Evolutionary conservation across 1,140 invertebrate species (phyloP), one percentile per base, ranked within the genome.

Genomic region (Pogonomyrmex barbatus): DNA sequence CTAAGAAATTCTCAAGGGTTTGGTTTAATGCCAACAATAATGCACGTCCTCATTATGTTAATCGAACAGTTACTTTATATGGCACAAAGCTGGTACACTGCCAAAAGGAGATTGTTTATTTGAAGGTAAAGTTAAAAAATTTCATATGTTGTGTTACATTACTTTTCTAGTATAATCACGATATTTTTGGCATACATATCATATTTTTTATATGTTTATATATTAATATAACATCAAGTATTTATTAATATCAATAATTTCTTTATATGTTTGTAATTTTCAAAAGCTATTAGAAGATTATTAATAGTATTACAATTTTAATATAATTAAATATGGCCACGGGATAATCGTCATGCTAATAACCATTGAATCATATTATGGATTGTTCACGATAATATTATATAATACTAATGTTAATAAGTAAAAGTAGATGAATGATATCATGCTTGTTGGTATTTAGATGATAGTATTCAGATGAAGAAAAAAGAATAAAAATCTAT

Each of bases 1-100:
- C 96, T n/a, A 97, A 97, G 89, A 98, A 98, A 91, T 97, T 97
- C 92, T 97, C 98, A 0, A 96, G 98, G 84, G 97, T 98, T 0
- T 97, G 97, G 95, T 98, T 99, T 91, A 96, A 96, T 45, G 89
- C 93, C 17, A 94, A 93, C 4, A 94, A 93, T 5, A 94, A 95
- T 45, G 92, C 91, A 12, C 92, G 92, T 82, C 94, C 95, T 30
- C 96, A 96, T 92, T 96, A 96, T 58, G 93, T 97, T 2, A 96
- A 96, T 85, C 96, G 95, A 24, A 95, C 94, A 47, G 96, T 97
- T n/a, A 94, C 92, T 1, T 91, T 97, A 17, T 94, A 95, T 36
- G 95, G 96, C 42, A 95, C 96, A 73, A 95, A 94, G 65, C 87
- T 94, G 2, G 92, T 95, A 84, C 95, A 97, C 88, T 98, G 98